phyloP scores from a whole-genome alignment of 2,888 invertebrate genomes.

The Epistrophella euchroma region DNA sequence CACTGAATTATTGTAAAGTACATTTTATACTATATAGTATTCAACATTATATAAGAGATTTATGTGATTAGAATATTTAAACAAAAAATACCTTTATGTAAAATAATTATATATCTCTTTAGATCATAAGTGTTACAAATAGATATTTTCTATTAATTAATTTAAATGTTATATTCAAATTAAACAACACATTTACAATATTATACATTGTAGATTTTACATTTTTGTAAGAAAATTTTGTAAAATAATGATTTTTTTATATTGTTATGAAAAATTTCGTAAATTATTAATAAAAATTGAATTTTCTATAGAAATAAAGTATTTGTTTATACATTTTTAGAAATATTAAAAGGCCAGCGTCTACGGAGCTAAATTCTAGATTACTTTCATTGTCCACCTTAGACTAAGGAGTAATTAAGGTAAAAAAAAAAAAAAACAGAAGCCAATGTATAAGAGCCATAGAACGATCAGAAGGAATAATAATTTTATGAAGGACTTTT shows the following conservation, averaged over 20 bases:
- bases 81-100: constrained; percentile 33
- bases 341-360: too few relatives aligned
- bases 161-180: constrained; percentile 59
- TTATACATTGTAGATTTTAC: constrained; percentile 51
- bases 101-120: constrained; percentile 49
- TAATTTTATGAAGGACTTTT: too few relatives aligned
- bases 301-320: constrained; percentile 54
- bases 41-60: constrained; percentile 2
- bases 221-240: constrained; percentile 61
- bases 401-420: too few relatives aligned
- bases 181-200: constrained; percentile 9
- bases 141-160: constrained; percentile 50
- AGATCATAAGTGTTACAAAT: constrained; percentile 69
- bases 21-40: constrained; percentile 12
- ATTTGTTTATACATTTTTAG: not conserved
- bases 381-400: too few relatives aligned
- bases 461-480: too few relatives aligned
- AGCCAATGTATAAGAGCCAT: too few relatives aligned
- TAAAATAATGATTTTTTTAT: constrained; percentile 57
- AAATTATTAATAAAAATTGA: constrained; percentile 65
- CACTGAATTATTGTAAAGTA: constrained; percentile 16
- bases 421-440: too few relatives aligned
- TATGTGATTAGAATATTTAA: constrained; percentile 50
- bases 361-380: too few relatives aligned
- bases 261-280: constrained; percentile 28